These are phyloP conservation scores for Chionodraco myersi DNA, from an alignment of 2,113 vertebrate species.

Conservation along the genomic window DNA sequence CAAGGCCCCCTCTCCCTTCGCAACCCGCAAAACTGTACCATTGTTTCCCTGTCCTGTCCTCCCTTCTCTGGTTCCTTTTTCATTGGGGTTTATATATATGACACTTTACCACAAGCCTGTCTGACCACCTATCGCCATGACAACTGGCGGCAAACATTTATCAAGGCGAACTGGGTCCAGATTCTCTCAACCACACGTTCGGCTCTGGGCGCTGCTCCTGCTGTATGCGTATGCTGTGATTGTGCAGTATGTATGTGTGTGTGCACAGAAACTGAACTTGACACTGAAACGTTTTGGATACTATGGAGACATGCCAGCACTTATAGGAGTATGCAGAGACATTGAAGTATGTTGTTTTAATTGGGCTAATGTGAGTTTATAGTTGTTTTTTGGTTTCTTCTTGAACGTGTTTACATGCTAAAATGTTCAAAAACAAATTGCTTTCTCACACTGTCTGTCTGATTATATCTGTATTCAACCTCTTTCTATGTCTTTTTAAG, in stretches of 20 bases:
- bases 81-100: conserved; percentile 60
- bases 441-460: too few species aligned
- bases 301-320: conserved; percentile 11
- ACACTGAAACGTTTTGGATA: conserved; percentile 18
- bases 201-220: conserved; percentile 49
- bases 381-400: too few species aligned
- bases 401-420: too few species aligned
- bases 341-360: conserved; percentile 11
- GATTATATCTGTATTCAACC: too few species aligned
- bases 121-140: conserved; percentile 69
- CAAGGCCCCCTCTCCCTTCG: conserved; percentile 20
- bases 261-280: conserved; percentile 30
- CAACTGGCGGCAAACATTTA: conserved; percentile 75
- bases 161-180: conserved; percentile 73
- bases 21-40: conserved; percentile 27
- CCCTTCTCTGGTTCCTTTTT: conserved; percentile 54
- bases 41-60: conserved; percentile 39
- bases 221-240: conserved; percentile 28
- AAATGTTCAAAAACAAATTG: too few species aligned
- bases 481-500: too few species aligned
- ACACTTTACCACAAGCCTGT: conserved; percentile 58
- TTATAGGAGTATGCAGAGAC: neutral
- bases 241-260: conserved; percentile 7
- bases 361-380: neutral
- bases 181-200: conserved; percentile 68